Percentiles rank a stretch among this genome's conserved stretches.
Evolutionary conservation across 2,797 vertebrate genomes (phyloP).

Genomic region (Neoniphon sammara): DNA sequence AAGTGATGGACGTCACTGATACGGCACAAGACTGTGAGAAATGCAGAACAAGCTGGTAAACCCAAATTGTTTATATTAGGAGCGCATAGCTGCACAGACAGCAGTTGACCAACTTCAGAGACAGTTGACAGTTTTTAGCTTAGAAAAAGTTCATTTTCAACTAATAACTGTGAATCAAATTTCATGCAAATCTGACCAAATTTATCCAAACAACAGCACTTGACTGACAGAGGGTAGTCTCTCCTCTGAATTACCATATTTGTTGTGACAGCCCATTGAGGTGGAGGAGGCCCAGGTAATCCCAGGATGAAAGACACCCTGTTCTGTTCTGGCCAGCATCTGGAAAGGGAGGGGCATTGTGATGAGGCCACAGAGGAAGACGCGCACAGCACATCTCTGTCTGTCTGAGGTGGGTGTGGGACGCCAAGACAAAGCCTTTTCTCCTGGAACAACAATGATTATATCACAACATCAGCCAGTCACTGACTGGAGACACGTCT

Average conservation of each 20-base stretch:
- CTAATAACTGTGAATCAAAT: not conserved
- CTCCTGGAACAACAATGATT: slow-evolving; percentile 51
- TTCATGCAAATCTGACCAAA: not conserved
- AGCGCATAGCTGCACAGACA: not conserved
- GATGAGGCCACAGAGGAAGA: slow-evolving; percentile 38
- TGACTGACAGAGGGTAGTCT: not conserved
- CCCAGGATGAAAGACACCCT: slow-evolving; percentile 44
- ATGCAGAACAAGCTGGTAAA: slow-evolving; percentile 51
- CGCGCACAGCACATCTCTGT: slow-evolving; percentile 42
- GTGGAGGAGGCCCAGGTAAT: slow-evolving; percentile 57
- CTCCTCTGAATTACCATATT: slow-evolving; percentile 38
- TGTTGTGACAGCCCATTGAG: slow-evolving; percentile 54
- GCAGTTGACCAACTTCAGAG: not conserved
- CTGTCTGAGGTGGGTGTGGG: slow-evolving; percentile 50
- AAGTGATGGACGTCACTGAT: slow-evolving; percentile 41
- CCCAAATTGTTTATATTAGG: not conserved
- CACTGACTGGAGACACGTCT: slow-evolving; percentile 33
- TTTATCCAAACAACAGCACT: not conserved
- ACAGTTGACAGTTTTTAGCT: not conserved
- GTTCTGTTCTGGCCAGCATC: slow-evolving; percentile 46
- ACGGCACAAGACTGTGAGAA: slow-evolving; percentile 49
- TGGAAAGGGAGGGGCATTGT: slow-evolving; percentile 41
- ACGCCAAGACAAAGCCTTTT: slow-evolving; percentile 48
- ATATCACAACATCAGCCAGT: slow-evolving; percentile 40
- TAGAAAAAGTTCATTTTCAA: not conserved